These are phyloP conservation scores for Drosophila mojavensis DNA, from an alignment of 1,140 invertebrate genomes.

Conservation along the genomic window DNA sequence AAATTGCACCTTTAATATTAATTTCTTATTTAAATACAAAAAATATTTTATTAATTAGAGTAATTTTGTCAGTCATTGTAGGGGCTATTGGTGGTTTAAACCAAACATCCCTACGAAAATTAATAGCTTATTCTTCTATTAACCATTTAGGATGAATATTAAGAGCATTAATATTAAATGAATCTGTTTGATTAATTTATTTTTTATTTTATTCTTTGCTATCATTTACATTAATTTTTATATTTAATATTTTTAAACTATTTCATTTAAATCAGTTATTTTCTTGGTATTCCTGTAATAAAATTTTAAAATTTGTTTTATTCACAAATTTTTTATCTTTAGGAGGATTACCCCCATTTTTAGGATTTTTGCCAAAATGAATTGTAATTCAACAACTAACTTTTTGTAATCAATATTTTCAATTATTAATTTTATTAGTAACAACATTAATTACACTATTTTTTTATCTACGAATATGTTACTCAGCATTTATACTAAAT, in stretches of 20 bases:
- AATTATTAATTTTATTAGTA: too few species aligned
- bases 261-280: slow-evolving; percentile 84
- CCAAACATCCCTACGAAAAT: slow-evolving; percentile 85
- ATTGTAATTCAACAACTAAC: slow-evolving; percentile 85
- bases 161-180: slow-evolving; percentile 72
- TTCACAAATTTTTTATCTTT: slow-evolving; percentile 85
- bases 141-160: slow-evolving; percentile 86
- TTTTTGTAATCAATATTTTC: slow-evolving; percentile 76
- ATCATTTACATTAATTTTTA: slow-evolving; percentile 78
- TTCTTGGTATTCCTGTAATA: slow-evolving; percentile 74
- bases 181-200: slow-evolving; percentile 84
- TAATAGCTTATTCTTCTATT: slow-evolving; percentile 85
- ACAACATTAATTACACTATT: too few species aligned
- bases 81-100: slow-evolving; percentile 84
- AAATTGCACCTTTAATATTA: slow-evolving; percentile 85
- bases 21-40: slow-evolving; percentile 80
- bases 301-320: slow-evolving; percentile 84
- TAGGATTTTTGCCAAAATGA: slow-evolving; percentile 86
- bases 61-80: slow-evolving; percentile 81
- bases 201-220: slow-evolving; percentile 84
- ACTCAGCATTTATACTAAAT: too few species aligned
- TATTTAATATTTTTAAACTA: slow-evolving; percentile 84
- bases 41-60: slow-evolving; percentile 68
- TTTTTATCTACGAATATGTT: too few species aligned
- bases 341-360: slow-evolving; percentile 85